phyloP scores from a whole-genome alignment of 2,888 invertebrate species.

The Sclerodermus sp. region DNA sequence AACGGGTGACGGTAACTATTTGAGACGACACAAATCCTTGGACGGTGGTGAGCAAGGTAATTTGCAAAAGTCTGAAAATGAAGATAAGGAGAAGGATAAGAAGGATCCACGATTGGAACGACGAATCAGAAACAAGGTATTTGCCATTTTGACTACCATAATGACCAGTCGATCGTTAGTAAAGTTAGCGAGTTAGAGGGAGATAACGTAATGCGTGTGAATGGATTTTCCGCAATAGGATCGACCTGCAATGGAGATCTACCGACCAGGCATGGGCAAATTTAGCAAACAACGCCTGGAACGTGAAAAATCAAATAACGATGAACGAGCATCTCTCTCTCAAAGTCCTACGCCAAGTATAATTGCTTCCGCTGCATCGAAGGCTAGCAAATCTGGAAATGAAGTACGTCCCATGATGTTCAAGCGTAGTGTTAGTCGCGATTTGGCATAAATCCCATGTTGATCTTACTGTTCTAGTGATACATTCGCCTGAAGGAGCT shows the following conservation, averaged over 20 bases:
- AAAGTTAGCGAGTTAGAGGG: too few relatives aligned
- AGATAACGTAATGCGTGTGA: too few relatives aligned
- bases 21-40: constrained; percentile 63
- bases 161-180: too few relatives aligned
- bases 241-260: constrained; percentile 86
- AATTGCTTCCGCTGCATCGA: constrained; percentile 25
- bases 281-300: constrained; percentile 68
- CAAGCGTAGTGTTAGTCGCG: constrained; percentile 52
- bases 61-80: constrained; percentile 61
- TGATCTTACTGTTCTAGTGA: constrained; percentile 6
- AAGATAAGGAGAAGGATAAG: constrained; percentile 62
- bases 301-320: constrained; percentile 51
- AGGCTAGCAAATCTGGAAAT: constrained; percentile 38
- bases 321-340: constrained; percentile 49
- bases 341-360: constrained; percentile 50
- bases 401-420: constrained; percentile 55
- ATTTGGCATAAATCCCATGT: constrained; percentile 33
- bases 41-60: constrained; percentile 63
- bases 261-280: constrained; percentile 86
- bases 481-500: constrained; percentile 3
- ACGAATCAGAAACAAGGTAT: constrained; percentile 69
- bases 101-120: constrained; percentile 65
- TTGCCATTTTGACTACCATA: constrained; percentile 1
- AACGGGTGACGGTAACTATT: constrained; percentile 49
- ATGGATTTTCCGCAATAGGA: constrained; percentile 70